A percentile compares a stretch with the other conserved stretches of the same genome.
phyloP scores from a whole-genome alignment of 1,140 invertebrate genomes.

The Ceratina calcarata region DNA sequence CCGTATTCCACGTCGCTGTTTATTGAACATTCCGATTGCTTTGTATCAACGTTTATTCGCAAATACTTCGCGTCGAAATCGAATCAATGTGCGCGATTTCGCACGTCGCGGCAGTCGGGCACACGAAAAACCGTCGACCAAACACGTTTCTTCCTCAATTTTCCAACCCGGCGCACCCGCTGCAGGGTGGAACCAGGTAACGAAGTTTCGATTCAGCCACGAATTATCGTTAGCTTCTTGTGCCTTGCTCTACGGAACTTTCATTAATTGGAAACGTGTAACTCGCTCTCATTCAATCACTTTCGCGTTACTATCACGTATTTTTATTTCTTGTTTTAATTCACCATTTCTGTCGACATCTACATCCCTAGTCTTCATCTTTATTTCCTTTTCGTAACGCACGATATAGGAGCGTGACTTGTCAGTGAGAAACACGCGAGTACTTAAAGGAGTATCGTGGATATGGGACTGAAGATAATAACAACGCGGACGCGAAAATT shows the following conservation, averaged over 20 bases:
- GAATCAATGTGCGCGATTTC: conserved; percentile 23
- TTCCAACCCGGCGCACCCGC: background rate
- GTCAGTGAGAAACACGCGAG: background rate
- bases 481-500: background rate
- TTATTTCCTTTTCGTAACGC: background rate
- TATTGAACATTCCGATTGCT: conserved; percentile 39
- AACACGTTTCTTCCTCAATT: conserved; percentile 20
- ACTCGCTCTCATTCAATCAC: no score
- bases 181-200: background rate
- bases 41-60: conserved; percentile 44
- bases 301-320: no score
- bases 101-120: background rate
- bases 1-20: conserved; percentile 14
- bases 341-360: background rate
- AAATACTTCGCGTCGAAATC: conserved; percentile 25
- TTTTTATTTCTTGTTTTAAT: background rate
- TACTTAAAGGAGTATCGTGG: background rate
- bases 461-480: conserved; percentile 14
- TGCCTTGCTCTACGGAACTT: background rate
- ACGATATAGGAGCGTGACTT: background rate
- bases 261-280: conserved; percentile 1
- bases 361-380: no score
- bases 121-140: background rate
- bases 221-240: background rate
- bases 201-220: background rate